Conservation (phyloP, 2,888 invertebrate genomes). For the Brachyopa scutellaris region DNA sequence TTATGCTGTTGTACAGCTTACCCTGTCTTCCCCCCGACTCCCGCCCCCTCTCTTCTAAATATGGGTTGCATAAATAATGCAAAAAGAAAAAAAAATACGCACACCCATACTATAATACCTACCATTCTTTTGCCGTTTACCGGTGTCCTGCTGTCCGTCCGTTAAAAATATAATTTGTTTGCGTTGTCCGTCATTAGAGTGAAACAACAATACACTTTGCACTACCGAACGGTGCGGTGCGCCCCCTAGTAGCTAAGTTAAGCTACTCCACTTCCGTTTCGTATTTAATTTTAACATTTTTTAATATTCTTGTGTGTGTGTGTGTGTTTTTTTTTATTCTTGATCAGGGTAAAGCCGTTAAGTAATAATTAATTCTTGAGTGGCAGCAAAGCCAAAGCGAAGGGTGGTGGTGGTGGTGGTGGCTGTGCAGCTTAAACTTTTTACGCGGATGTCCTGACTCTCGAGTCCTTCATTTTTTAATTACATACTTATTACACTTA, state of each 20-base stretch:
- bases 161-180: constrained; percentile 60
- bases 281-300: constrained; percentile 40
- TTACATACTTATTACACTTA: constrained; percentile 10
- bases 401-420: background rate
- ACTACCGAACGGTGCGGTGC: too few relatives aligned
- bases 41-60: constrained; percentile 17
- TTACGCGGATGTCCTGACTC: too few relatives aligned
- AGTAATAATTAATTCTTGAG: constrained; percentile 41
- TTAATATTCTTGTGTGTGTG: background rate
- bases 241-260: background rate
- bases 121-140: background rate
- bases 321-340: background rate
- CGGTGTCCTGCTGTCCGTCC: constrained; percentile 32
- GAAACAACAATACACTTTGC: constrained; percentile 37
- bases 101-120: background rate
- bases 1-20: constrained; percentile 14
- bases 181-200: constrained; percentile 59
- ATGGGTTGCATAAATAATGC: constrained; percentile 57
- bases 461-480: constrained; percentile 3
- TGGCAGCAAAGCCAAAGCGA: constrained; percentile 7
- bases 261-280: background rate
- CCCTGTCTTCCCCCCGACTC: background rate
- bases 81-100: constrained; percentile 11
- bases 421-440: background rate
- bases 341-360: constrained; percentile 21